A percentile compares a stretch with the other conserved stretches of the same genome.
These are phyloP conservation scores for Rhagoletis pomonella DNA, from an alignment of 1,140 invertebrate species.

Conservation along the genomic window DNA sequence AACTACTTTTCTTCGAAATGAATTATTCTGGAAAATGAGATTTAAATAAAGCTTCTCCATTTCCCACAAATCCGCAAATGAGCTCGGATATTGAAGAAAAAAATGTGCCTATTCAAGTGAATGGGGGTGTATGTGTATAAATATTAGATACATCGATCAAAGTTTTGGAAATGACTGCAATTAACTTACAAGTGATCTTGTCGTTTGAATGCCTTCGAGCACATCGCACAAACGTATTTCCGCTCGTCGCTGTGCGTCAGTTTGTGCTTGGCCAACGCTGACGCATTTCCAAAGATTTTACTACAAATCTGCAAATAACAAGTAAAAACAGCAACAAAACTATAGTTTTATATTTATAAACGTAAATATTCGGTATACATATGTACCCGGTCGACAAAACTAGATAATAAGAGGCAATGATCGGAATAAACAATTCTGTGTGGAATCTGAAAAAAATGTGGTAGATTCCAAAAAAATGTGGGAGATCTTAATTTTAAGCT, in stretches of 20 bases:
- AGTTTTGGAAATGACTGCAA: conserved; percentile 8
- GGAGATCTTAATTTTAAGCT: too few relatives aligned
- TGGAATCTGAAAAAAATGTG: too few relatives aligned
- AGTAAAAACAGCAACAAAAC: conserved; percentile 57
- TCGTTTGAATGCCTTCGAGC: conserved; percentile 97
- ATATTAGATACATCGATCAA: background rate
- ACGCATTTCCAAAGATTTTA: conserved; percentile 97
- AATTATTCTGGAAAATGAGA: too few relatives aligned
- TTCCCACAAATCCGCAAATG: too few relatives aligned
- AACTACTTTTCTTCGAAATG: too few relatives aligned
- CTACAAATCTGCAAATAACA: conserved; percentile 85
- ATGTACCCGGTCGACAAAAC: background rate
- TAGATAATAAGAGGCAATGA: too few relatives aligned
- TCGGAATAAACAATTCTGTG: too few relatives aligned
- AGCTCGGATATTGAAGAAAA: too few relatives aligned
- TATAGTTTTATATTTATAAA: background rate
- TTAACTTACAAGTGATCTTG: conserved; percentile 97
- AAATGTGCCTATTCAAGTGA: too few relatives aligned
- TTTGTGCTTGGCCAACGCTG: conserved; percentile 97
- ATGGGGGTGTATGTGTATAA: background rate
- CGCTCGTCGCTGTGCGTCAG: conserved; percentile 98
- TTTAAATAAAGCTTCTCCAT: too few relatives aligned
- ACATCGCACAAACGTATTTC: conserved; percentile 96
- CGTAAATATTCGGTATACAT: background rate
- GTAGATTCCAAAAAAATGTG: too few relatives aligned